phyloP scores from a whole-genome alignment of 2,888 invertebrate genomes.

The Drosophila demipolita region DNA sequence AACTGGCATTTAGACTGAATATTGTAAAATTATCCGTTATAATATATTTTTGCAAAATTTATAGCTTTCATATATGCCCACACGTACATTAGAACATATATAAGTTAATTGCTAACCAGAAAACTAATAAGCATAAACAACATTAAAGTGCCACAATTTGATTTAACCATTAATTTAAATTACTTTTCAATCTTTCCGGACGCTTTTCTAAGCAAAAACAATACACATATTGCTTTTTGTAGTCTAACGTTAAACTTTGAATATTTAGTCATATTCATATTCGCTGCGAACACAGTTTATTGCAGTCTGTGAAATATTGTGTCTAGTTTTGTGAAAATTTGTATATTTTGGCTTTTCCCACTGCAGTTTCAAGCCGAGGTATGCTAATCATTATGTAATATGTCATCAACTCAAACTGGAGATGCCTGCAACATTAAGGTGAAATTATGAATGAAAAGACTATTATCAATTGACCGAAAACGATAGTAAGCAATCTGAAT shows the following conservation, averaged over 20 bases:
- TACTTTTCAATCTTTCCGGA: not conserved
- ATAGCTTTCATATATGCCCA: not conserved
- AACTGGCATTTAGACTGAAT: not conserved
- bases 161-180: not conserved
- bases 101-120: no score
- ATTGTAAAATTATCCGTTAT: not conserved
- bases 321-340: slow-evolving; percentile 89
- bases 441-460: slow-evolving; percentile 1
- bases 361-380: slow-evolving; percentile 89
- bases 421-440: not conserved
- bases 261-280: not conserved
- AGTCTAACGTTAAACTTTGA: no score
- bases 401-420: slow-evolving; percentile 29
- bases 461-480: slow-evolving; percentile 24
- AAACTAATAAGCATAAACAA: no score
- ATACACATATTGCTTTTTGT: no score
- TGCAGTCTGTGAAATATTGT: slow-evolving; percentile 89
- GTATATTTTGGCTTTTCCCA: slow-evolving; percentile 89
- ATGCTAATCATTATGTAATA: slow-evolving; percentile 86
- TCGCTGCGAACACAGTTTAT: slow-evolving; percentile 67
- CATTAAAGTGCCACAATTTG: no score
- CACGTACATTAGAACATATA: not conserved
- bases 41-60: not conserved
- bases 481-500: slow-evolving; percentile 28
- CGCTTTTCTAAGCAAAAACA: no score